Evolutionary conservation across 2,113 vertebrate genomes (phyloP).

Genomic region (Cyprichromis sp.): DNA sequence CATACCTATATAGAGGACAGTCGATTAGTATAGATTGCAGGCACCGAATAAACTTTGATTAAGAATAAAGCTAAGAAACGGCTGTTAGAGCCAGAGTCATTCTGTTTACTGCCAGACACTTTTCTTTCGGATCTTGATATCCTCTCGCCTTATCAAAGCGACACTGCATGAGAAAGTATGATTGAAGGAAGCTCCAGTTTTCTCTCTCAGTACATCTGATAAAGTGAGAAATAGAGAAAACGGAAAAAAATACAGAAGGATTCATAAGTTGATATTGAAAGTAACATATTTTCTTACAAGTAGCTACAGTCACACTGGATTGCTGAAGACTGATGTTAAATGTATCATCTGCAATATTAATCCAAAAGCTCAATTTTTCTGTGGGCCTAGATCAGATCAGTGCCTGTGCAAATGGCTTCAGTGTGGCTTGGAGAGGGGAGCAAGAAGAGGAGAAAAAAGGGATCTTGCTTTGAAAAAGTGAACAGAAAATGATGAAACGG

Average conservation of each 20-base stretch:
- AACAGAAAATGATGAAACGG: slow-evolving; percentile 57
- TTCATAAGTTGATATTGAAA: background rate
- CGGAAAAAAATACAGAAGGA: background rate
- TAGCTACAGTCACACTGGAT: background rate
- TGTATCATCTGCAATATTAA: slow-evolving; percentile 9
- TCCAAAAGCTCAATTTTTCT: slow-evolving; percentile 3
- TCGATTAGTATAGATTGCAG: slow-evolving; percentile 19
- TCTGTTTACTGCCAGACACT: slow-evolving; percentile 20
- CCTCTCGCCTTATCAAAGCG: slow-evolving; percentile 17
- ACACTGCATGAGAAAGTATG: background rate
- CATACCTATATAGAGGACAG: slow-evolving; percentile 5
- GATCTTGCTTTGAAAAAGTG: slow-evolving; percentile 40
- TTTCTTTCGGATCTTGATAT: background rate
- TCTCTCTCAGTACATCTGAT: background rate
- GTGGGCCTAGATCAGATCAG: background rate
- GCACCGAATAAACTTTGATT: slow-evolving; percentile 23
- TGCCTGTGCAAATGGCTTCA: background rate
- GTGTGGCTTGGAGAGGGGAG: background rate
- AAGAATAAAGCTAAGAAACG: slow-evolving; percentile 8
- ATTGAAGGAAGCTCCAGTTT: background rate
- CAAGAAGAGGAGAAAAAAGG: background rate
- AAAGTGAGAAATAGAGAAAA: background rate
- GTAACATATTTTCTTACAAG: slow-evolving; percentile 10
- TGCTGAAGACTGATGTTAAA: background rate
- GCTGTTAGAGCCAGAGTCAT: background rate